Evolutionary conservation across 2,888 invertebrate species (phyloP).

Genomic region (Pollenia griseotomentosa): DNA sequence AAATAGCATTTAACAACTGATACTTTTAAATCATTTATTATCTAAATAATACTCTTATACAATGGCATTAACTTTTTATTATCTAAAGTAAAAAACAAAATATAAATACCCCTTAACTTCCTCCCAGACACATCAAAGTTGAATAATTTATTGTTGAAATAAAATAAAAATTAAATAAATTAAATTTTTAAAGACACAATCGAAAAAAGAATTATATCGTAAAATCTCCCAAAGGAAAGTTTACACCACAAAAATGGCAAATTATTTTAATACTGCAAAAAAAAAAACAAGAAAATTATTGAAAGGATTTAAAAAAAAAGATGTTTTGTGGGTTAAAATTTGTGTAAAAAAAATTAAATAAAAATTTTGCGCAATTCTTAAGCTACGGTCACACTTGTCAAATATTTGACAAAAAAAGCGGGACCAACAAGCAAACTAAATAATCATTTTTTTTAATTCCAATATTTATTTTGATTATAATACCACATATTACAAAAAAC

Average conservation of each 20-base stretch:
- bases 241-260: not conserved
- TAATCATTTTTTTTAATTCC: too few relatives aligned
- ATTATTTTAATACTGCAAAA: not conserved
- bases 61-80: not conserved
- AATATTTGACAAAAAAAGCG: too few relatives aligned
- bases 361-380: too few relatives aligned
- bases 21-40: not conserved
- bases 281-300: not conserved
- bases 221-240: not conserved
- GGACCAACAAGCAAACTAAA: too few relatives aligned
- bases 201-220: not conserved
- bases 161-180: conserved; percentile 12
- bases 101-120: conserved; percentile 1
- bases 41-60: not conserved
- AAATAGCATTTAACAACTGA: not conserved
- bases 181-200: not conserved
- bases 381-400: too few relatives aligned
- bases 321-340: too few relatives aligned
- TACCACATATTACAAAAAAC: too few relatives aligned
- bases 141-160: not conserved
- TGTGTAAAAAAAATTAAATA: too few relatives aligned
- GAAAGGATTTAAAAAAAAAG: not conserved
- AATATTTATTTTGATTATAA: too few relatives aligned
- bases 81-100: not conserved
- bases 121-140: conserved; percentile 5